Conservation (phyloP, 2,888 invertebrate genomes). For the Cephus spinipes region DNA sequence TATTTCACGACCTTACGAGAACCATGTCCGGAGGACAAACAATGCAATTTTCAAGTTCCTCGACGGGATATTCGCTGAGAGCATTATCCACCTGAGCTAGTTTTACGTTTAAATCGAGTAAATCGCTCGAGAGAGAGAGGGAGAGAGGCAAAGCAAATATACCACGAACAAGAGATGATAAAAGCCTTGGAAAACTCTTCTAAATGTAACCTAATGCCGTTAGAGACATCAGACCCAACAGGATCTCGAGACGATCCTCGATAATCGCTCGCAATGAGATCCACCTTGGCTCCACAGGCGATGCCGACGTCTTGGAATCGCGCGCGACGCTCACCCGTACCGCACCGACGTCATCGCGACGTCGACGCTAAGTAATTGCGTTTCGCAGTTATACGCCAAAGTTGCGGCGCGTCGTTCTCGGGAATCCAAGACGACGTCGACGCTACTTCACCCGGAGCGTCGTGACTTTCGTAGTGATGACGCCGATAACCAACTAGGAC, state of each 20-base stretch:
- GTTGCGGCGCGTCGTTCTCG: background rate
- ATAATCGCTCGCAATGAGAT: background rate
- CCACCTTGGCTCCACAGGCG: background rate
- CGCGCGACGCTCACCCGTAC: background rate
- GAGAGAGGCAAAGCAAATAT: background rate
- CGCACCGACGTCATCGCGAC: background rate
- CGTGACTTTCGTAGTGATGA: background rate
- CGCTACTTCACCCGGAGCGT: background rate
- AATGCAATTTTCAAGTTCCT: conserved; percentile 27
- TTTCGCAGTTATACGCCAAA: background rate
- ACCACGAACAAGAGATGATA: background rate
- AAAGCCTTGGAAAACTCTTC: background rate
- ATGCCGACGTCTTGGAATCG: background rate
- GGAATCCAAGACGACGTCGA: background rate
- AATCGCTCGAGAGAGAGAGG: background rate
- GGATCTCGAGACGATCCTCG: background rate
- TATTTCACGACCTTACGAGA: conserved; percentile 55
- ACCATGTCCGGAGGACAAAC: conserved; percentile 52
- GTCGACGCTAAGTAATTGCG: background rate
- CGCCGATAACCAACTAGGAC: background rate
- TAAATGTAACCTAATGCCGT: background rate
- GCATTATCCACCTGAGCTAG: background rate
- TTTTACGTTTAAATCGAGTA: background rate
- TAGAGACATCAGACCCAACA: background rate
- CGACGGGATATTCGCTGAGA: background rate